Percentiles rank a stretch among this genome's conserved stretches.
These are phyloP conservation scores for Tympanuchus pallidicinctus DNA, from an alignment of 2,113 vertebrate species.

Conservation along the genomic window DNA sequence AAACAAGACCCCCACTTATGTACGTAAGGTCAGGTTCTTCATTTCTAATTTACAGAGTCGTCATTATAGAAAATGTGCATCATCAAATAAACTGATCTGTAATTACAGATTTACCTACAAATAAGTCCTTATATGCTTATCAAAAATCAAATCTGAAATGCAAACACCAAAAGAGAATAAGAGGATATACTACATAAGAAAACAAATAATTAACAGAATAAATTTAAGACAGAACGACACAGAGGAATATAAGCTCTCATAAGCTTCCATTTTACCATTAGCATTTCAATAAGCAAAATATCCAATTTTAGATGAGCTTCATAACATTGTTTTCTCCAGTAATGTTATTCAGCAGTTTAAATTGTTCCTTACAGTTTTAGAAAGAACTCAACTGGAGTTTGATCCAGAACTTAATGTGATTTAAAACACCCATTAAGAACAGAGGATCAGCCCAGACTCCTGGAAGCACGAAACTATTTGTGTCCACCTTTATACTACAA, in stretches of 20 bases:
- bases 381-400: neutral
- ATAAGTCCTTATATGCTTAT: neutral
- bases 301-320: neutral
- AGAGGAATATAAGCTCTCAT: neutral
- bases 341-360: neutral
- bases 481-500: neutral
- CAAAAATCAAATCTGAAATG: constrained; percentile 46
- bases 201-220: neutral
- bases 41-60: neutral
- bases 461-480: neutral
- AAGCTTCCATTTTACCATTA: neutral
- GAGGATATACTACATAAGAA: neutral
- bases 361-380: neutral
- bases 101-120: constrained; percentile 32
- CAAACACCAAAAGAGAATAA: neutral
- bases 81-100: constrained; percentile 9
- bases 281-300: neutral
- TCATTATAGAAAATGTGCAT: neutral
- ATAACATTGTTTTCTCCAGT: neutral
- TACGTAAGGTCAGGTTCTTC: neutral
- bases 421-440: neutral
- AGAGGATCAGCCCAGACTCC: neutral
- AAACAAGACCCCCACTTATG: neutral
- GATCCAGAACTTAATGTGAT: neutral
- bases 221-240: neutral